Base-by-base conservation (phyloP, 2,113 vertebrate genomes). In the Daboia siamensis region DNA sequence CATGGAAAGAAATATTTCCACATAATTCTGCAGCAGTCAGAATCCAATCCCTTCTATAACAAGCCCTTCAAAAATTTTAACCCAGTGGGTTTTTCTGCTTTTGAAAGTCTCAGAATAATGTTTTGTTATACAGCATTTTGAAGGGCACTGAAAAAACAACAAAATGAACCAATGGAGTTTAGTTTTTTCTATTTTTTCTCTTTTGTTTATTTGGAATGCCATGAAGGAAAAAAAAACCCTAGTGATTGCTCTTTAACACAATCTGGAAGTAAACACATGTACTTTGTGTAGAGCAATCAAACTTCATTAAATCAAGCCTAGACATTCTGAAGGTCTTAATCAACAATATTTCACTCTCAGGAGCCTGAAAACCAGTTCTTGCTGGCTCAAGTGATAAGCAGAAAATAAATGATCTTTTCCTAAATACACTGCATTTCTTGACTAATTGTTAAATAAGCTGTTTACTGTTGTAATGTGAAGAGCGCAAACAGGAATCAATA, bases 291-390 rank as follows among this genome's bases (percentile, higher is more conserved):
- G 94, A 93, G 57, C 88, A 92, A 80, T 96, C 84, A 94, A 94
- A 94, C 94, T 90, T 69, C 33, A 87, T 61, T 96, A 95, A 95
- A 95, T 95, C 94, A 96, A 95, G 92, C 17, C 84, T 95, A 94
- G 93, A 90, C 86, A 90, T 94, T 96, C 29, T 95, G 0, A 92
- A 11, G 59, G 85, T 90, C 56, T 95, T 90, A 90, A 92, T 86
- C 88, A 94, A 93, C 46, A 90, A 0, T 96, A 93, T 93, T 96
- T 97, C 51, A 95, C 93, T 93, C 94, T 91, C 24, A 8, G 85
- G 91, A 95, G 89, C 57, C 90, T 96, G 90, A 93, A 92, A 95
- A 93, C 93, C 93, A 93, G 51, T 15, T 94, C 23, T 95, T 95
- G 91, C 94, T 95, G 93, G 91, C 69, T 86, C 94, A 93, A 87